Base-by-base conservation (phyloP, 2,113 vertebrate species). In the Zosterops pallidus region DNA sequence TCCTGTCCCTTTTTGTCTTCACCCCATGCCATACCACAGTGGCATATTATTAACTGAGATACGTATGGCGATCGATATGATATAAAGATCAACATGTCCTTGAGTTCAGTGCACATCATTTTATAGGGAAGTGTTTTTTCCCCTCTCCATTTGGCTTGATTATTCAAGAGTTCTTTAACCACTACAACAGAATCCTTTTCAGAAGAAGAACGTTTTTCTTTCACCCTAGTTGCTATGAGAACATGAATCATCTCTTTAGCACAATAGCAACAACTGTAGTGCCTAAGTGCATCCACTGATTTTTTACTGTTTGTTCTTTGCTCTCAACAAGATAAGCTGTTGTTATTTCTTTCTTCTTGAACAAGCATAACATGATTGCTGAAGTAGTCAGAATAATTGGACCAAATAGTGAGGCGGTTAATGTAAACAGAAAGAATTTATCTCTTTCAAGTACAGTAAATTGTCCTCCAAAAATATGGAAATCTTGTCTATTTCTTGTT, bases 291-390 rank as follows among this genome's bases (percentile, higher is more conserved):
- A 95, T 97, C 98, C 98, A 96, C 97, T 98, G 98, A 98, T 98
- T 98, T 98, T 97, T 97, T 96, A 96, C 97, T 98, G 98, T 98
- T 98, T 98, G 97, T 98, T 98, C 97, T 97, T 95, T 96, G 97
- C 97, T 97, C 97, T 98, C 97, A 90, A 98, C 97, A 97, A 98
- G 98, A 98, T 97, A 98, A 98, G 98, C 98, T 98, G 98, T 98
- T 98, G 98, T 98, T 98, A 98, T 98, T 98, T 98, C 98, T 98
- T 98, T 98, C 98, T 98, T 98, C 97, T 97, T 92, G 96, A 98
- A 98, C 98, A 98, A 98, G 98, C 94, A 56, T 95, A 96, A 98
- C 98, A 98, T 98, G 98, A 98, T 98, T 98, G 97, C 98, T 97
- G 97, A 97, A 98, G 97, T 97, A 96, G 95, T 95, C 90, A 95